Percentiles rank a stretch among this genome's conserved stretches.
These are phyloP conservation scores for Drosophila kikkawai DNA, from an alignment of 1,140 invertebrate species.

Conservation along the genomic window DNA sequence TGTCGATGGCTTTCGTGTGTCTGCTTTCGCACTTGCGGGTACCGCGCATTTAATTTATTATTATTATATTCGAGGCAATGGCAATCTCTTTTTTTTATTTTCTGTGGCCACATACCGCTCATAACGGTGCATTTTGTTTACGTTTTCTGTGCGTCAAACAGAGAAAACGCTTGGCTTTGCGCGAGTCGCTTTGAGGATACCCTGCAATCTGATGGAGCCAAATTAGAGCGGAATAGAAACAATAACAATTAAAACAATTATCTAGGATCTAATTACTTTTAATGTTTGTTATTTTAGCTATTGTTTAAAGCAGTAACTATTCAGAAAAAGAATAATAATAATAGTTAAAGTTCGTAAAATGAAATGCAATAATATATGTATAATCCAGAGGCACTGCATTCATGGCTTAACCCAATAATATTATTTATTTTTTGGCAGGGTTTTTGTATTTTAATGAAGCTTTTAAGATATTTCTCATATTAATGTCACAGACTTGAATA, in stretches of 20 bases:
- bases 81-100: slow-evolving; percentile 21
- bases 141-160: slow-evolving; percentile 49
- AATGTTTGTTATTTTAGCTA: too few species aligned
- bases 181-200: slow-evolving; percentile 17
- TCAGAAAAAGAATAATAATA: too few species aligned
- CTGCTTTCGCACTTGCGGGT: slow-evolving; percentile 32
- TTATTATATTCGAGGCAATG: slow-evolving; percentile 49
- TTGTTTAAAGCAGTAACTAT: too few species aligned
- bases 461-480: not conserved
- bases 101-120: slow-evolving; percentile 1
- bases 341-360: not conserved
- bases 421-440: not conserved
- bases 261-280: too few species aligned
- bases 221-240: too few species aligned
- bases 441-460: too few species aligned
- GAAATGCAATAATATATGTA: not conserved
- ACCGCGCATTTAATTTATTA: slow-evolving; percentile 54
- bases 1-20: slow-evolving; percentile 7
- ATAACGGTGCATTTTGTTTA: slow-evolving; percentile 60
- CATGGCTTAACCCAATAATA: not conserved
- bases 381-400: not conserved
- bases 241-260: too few species aligned
- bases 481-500: not conserved
- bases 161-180: not conserved
- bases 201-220: not conserved